These are phyloP conservation scores for Dipodomys stephensi DNA, from an alignment of 2,113 vertebrate genomes.

Conservation along the genomic window DNA sequence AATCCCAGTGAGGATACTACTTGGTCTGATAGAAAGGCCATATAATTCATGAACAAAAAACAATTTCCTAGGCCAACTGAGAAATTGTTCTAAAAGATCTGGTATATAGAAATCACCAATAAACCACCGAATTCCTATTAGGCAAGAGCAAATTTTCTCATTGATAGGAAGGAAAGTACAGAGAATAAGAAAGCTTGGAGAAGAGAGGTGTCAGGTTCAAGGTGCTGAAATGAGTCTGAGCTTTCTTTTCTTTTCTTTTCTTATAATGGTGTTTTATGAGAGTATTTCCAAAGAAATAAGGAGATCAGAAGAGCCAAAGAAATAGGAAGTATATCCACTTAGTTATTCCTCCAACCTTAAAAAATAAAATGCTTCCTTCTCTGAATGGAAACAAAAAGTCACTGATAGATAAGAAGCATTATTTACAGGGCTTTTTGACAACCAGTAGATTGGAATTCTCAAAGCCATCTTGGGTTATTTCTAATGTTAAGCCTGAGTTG, in stretches of 20 bases:
- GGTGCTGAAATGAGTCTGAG: background rate
- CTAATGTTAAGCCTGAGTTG: background rate
- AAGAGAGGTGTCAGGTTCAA: fast-evolving
- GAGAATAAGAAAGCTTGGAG: too few species aligned
- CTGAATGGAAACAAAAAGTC: background rate
- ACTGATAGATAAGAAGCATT: background rate
- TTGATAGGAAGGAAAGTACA: background rate
- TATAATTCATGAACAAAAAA: too few species aligned
- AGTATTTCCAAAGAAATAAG: background rate
- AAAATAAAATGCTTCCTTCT: background rate
- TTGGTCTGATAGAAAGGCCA: background rate
- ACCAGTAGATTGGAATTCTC: background rate
- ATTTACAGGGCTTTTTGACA: background rate
- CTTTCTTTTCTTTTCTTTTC: background rate
- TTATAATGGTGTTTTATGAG: too few species aligned
- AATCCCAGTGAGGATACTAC: constrained; percentile 83
- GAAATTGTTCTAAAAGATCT: background rate
- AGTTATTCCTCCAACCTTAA: background rate
- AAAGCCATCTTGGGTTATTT: background rate
- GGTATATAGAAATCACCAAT: background rate
- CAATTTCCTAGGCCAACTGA: background rate
- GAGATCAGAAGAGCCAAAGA: background rate
- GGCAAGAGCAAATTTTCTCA: background rate
- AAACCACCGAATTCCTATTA: background rate
- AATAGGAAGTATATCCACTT: background rate